phyloP scores from a whole-genome alignment of 2,797 vertebrate genomes.

The Anniella stebbinsi region DNA sequence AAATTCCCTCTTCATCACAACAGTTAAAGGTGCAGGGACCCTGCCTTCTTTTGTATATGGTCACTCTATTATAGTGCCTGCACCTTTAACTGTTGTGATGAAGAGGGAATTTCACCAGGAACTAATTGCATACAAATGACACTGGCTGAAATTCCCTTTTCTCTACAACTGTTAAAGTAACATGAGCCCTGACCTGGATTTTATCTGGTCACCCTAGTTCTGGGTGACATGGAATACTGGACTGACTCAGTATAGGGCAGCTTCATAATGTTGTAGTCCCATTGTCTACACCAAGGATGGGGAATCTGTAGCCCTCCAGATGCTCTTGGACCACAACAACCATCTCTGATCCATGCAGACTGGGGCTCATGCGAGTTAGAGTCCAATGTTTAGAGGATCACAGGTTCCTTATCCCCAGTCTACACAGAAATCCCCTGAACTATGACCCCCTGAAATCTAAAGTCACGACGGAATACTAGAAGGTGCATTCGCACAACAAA shows the following conservation, averaged over 20 bases:
- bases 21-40: too few species aligned
- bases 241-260: not conserved
- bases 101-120: too few species aligned
- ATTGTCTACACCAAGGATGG: not conserved
- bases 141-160: too few species aligned
- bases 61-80: too few species aligned
- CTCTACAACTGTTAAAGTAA: too few species aligned
- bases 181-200: too few species aligned
- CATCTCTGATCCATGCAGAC: not conserved
- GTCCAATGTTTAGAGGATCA: not conserved
- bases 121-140: too few species aligned
- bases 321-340: not conserved
- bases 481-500: not conserved
- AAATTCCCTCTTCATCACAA: too few species aligned
- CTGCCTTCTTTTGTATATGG: too few species aligned
- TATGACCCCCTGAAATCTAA: not conserved
- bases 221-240: not conserved
- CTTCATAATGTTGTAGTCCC: not conserved
- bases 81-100: too few species aligned
- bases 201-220: too few species aligned
- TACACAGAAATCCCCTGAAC: not conserved
- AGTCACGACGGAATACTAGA: not conserved
- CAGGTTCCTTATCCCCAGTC: not conserved
- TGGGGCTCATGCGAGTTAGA: not conserved
- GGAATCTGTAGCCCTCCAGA: not conserved